Base-by-base conservation (phyloP, 2,113 vertebrate species). In the Trogon surrucura region DNA sequence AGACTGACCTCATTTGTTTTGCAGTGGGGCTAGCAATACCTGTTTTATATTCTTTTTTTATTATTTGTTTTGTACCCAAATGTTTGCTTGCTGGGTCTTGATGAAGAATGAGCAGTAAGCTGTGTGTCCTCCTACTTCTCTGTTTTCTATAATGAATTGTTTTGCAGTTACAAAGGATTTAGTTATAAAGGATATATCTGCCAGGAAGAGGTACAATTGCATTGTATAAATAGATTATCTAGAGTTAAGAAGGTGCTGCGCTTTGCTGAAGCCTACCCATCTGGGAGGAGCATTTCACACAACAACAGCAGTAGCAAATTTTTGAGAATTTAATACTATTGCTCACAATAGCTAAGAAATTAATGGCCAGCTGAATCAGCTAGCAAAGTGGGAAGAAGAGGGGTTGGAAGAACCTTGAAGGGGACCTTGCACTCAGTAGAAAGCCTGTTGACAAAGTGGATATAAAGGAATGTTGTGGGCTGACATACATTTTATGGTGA, bases 181-280 rank as follows among this genome's bases (percentile, higher is more conserved):
- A 50, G 34, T 89, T 89, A 71, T 48, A 85, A 71, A 57, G 71
- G 50, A 91, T 74, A 94, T 92, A 23, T 65, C 83, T 86, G 69
- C 47, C 77, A 78, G 83, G 51, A 83, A 81, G 73, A 86, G 30
- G 36, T 74, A 51, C 13, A 78, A 86, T 89, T 89, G 80, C 83
- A 44, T 84, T 89, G 80, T 80, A 73, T 84, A 89, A 92, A 94
- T 78, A 94, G 72, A 91, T 92, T 91, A 80, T 92, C 64, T 78
- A n/a, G 64, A 87, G 41, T 78, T 80, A 95, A 89, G 72, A 90
- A 92, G 87, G 77, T 89, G 80, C 78, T 94, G 58, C 0, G 3
- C n/a, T 94, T 94, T 92, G n/a, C 72, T 94, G 87, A 94, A 94
- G 73, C 56, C 51, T 80, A 54, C 17, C 21, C 41, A 74, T 25